Evolutionary conservation across 30 jellyfish, hydroid and myxozoan genomes (phyloP), one percentile per base, ranked within the genome.

Genomic region (Mastigias papua): DNA sequence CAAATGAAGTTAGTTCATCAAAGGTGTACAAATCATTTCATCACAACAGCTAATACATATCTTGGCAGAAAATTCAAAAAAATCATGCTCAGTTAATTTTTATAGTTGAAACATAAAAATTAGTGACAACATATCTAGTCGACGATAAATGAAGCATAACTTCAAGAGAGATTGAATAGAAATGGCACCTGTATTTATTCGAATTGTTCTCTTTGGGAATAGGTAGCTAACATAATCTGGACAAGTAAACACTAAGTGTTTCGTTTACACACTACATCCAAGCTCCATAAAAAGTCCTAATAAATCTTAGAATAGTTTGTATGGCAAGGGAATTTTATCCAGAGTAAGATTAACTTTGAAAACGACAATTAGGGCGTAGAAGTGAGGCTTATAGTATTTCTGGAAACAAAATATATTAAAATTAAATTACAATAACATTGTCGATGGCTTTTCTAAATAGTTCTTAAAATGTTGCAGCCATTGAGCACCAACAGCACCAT

Each of bases 401-500:
- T 8, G 54, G 54, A 42, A 42, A 42, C 13, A 65, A 15, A 65
- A 35, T 21, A 22, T 21, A 26, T 65, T 15, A 50, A 27, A 74
- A 16, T 13, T 50, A 22, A 63, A 34, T 69, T 90, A 95, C 46
- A 95, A 74, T 27, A 96, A 62, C 99, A 96, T 96, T 27, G 98
- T 91, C 23, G 93, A 76, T 26, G 99, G 99, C 15, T 96, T 91
- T 82, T 96, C 98, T 26, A 96, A 95, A 67, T 76, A 91, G 30
- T 72, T 78, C 32, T 93, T 95, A 82, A 96, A 96, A 6, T 94
- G 91, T 32, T 83, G 94, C 84, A 96, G 30, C 99, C 99, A 96
- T 29, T 81, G 91, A 17, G 99, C 99, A 7, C 98, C 99, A 21
- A 96, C 98, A 6, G 99, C 99, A 10, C 99, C 99, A 77, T 96